Base-by-base conservation (phyloP, 2,888 invertebrate species). In the Andrena hattorfiana region DNA sequence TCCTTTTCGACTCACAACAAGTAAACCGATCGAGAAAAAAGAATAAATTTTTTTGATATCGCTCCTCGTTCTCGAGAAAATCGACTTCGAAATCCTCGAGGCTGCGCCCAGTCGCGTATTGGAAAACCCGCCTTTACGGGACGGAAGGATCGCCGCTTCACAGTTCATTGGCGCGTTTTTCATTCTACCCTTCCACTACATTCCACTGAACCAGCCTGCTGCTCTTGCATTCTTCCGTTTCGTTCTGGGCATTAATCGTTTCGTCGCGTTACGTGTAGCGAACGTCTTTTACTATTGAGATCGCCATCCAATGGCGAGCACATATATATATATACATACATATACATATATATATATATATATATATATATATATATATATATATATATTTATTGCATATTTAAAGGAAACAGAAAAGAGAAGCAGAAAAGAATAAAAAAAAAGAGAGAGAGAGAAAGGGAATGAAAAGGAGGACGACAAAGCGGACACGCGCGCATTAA, bases 331-430 rank as follows among this genome's bases (percentile, higher is more conserved):
- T 87, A 87, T 86, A n/a, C n/a, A n/a, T n/a, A n/a, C n/a, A n/a
- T n/a, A n/a, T n/a, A n/a, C 42, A 72, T 56, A 78, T 87, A 87
- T 86, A 84, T 86, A 78, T 87, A 87, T 86, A 84, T 86, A 78
- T 87, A 87, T 86, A 84, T 86, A 78, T 87, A 87, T 86, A 84
- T 86, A 78, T 87, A 87, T 86, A 84, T 86, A 78, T 87, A 87
- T 86, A 84, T 86, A 86, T 66, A 78, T 87, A 87, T 86, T 86
- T 86, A 86, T 84, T 86, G 79, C 80, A 64, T 73, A 82, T 86
- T 77, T 83, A 83, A 83, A 23, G 63, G 51, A 51, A 56, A 56
- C 56, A 60, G 70, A 59, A 60, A 70, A 28, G 60, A 28, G 54
- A 32, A 59, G 60, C n/a, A n/a, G 59, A 71, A 67, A 59, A 32